Conservation (phyloP, 1,140 invertebrate species). For the Probaryconus sp. region DNA sequence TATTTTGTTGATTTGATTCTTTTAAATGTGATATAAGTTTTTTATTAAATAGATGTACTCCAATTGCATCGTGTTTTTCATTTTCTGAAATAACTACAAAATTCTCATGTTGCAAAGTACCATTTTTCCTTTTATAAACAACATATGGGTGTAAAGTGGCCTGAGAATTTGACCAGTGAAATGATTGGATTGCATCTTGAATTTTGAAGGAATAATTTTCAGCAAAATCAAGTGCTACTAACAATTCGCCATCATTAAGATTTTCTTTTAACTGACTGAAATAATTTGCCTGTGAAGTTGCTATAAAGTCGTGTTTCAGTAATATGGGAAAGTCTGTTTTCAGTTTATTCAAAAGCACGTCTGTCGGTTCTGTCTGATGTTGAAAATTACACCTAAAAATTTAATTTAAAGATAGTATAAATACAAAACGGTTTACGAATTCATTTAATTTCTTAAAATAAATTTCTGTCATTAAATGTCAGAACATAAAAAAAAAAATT, state of each 20-base stretch:
- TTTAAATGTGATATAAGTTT: slow-evolving; percentile 6
- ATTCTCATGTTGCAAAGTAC: background rate
- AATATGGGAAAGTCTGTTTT: background rate
- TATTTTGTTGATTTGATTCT: no score
- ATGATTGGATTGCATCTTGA: background rate
- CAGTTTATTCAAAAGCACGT: background rate
- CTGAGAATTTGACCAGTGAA: background rate
- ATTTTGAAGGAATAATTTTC: slow-evolving; percentile 2
- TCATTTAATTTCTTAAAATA: no score
- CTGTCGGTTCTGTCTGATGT: background rate
- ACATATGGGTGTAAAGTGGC: slow-evolving; percentile 8
- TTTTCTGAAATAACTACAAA: slow-evolving; percentile 25
- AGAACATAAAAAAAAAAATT: no score
- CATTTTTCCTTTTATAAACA: slow-evolving; percentile 8
- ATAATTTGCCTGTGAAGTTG: background rate
- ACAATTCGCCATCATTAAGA: slow-evolving; percentile 3
- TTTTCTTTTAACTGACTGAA: background rate
- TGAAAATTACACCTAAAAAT: background rate
- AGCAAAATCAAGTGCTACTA: background rate
- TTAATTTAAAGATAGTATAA: background rate
- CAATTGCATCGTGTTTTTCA: slow-evolving; percentile 3
- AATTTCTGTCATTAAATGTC: no score
- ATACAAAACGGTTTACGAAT: no score
- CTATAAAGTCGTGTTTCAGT: background rate
- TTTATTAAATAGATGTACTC: slow-evolving; percentile 9